Evolutionary conservation across 2,797 vertebrate species (phyloP).

Genomic region (Dermochelys coriacea): DNA sequence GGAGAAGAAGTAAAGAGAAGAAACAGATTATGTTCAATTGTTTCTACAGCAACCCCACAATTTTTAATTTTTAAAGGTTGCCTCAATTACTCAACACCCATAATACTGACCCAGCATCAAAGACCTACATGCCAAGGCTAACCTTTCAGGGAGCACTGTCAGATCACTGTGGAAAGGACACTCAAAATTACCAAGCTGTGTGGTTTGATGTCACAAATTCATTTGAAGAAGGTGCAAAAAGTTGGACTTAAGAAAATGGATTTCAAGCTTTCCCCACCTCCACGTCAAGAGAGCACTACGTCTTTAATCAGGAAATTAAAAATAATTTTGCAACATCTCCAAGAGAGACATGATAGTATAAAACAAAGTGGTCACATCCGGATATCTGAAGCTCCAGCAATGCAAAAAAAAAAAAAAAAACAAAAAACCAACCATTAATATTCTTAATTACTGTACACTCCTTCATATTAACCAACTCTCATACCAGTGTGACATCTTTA

Average conservation of each 20-base stretch:
- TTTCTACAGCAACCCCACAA: background rate
- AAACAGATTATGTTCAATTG: background rate
- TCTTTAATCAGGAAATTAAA: background rate
- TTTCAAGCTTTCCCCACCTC: background rate
- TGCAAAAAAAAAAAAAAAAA: slow-evolving; percentile 33
- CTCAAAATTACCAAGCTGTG: background rate
- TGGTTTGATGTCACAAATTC: background rate
- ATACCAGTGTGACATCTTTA: background rate
- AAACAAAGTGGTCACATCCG: background rate
- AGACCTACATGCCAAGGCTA: background rate
- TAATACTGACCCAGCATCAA: background rate
- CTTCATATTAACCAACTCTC: background rate
- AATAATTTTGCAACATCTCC: background rate
- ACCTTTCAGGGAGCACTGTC: background rate
- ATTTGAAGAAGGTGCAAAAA: background rate
- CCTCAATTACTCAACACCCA: background rate
- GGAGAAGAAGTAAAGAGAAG: background rate
- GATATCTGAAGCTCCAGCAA: background rate
- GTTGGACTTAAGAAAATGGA: background rate
- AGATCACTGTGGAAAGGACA: background rate
- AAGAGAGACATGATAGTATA: background rate
- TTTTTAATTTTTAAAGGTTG: background rate
- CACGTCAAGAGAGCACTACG: background rate
- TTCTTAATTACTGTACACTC: background rate
- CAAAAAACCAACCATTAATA: background rate